Base-by-base conservation (phyloP, 1,140 invertebrate species). In the Lethrus apterus region DNA sequence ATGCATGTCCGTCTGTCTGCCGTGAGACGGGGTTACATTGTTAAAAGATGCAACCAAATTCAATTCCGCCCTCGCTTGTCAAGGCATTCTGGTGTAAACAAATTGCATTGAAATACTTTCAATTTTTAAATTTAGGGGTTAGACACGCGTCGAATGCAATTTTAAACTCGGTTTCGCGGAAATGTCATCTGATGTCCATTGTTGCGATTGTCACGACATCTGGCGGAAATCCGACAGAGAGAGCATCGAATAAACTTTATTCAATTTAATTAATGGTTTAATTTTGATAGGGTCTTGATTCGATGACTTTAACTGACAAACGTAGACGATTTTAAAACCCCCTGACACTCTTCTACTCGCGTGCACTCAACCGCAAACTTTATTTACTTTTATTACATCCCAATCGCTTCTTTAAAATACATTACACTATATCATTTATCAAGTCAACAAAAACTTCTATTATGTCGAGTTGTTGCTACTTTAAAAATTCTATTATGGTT, bases 211-310 rank as follows among this genome's bases (percentile, higher is more conserved):
- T 55, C 48, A 50, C 46, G 55, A 57, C 56, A 57, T 61, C 54
- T 57, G 59, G 55, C 57, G 57, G 54, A 61, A 56, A 59, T 61
- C 57, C 56, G 57, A 58, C 57, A 52, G 54, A 51, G 18, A 46
- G 41, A 43, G 13, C 13, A 24, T 35, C 30, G 44, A 44, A 20
- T 31, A 46, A 31, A 42, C 35, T 44, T 55, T 46, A 52, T 54
- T 56, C 58, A 60, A 62, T 62, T 62, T 59, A 62, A 61, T 61
- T 61, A 58, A 59, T 57, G 57, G 55, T 54, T 52, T 55, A 55
- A 53, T 57, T 59, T 51, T 54, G 45, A 56, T 55, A 33, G 31
- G 15, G 36, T 21, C 36, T 34, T 34, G 36, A 40, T 40, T 40
- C 36, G 36, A 3, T 14, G 36, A 21, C 24, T 50, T 47, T 23